phyloP scores from a whole-genome alignment of 2,888 invertebrate species.

The Cataglyphis albicans region DNA sequence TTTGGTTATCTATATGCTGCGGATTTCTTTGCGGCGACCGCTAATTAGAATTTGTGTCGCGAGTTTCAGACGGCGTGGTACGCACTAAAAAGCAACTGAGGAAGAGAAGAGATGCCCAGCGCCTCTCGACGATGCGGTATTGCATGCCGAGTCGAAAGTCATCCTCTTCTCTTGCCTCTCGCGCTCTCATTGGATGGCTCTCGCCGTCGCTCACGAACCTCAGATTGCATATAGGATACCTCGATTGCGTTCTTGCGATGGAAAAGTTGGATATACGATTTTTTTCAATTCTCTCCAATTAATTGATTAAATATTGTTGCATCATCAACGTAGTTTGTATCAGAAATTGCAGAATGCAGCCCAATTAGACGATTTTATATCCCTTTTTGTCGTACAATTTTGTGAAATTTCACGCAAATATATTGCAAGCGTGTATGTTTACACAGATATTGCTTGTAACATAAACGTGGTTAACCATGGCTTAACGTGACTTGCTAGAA shows the following conservation, averaged over 20 bases:
- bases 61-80: slow-evolving; percentile 57
- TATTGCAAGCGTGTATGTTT: neutral
- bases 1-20: slow-evolving; percentile 67
- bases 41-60: slow-evolving; percentile 77
- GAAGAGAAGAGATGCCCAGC: neutral
- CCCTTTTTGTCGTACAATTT: neutral
- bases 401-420: neutral
- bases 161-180: slow-evolving; percentile 18
- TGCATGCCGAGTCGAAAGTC: slow-evolving; percentile 29
- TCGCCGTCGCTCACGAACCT: neutral
- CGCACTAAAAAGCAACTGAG: slow-evolving; percentile 37
- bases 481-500: neutral
- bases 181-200: neutral
- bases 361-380: neutral
- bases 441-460: neutral
- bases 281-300: neutral
- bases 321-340: neutral
- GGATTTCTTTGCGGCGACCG: slow-evolving; percentile 67
- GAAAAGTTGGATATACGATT: neutral
- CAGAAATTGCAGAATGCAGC: neutral
- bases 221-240: neutral
- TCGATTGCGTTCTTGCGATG: neutral
- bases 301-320: neutral
- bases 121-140: slow-evolving; percentile 55
- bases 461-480: neutral